Evolutionary conservation across 2,797 vertebrate genomes (phyloP).

Genomic region (Macropus fuliginosus): DNA sequence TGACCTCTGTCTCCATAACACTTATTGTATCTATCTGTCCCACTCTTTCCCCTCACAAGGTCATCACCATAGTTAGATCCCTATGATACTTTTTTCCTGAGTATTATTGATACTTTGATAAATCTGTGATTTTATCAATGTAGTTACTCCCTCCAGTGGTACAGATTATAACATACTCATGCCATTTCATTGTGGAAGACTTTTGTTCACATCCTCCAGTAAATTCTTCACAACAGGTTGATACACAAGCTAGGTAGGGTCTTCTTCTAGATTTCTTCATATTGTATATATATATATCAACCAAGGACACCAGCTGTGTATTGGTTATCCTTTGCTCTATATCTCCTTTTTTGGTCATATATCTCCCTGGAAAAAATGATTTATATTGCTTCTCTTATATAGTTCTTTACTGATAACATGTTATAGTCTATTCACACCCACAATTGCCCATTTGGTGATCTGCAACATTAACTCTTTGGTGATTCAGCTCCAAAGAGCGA

Average conservation of each 20-base stretch:
- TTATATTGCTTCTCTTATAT: neutral
- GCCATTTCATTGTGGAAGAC: neutral
- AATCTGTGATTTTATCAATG: neutral
- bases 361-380: neutral
- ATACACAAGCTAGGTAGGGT: neutral
- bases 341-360: neutral
- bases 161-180: neutral
- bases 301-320: neutral
- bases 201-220: neutral
- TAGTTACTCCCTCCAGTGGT: slow-evolving; percentile 1
- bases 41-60: neutral
- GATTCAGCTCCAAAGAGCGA: neutral
- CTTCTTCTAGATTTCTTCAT: neutral
- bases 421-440: neutral
- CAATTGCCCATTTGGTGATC: neutral
- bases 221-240: neutral
- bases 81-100: neutral
- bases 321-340: neutral
- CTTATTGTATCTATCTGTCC: neutral
- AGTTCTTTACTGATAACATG: neutral
- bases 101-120: neutral
- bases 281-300: neutral
- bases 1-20: neutral
- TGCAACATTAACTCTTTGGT: neutral
- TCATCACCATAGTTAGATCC: neutral